Base-by-base conservation (phyloP, 37 sponge, comb jelly and placozoan genomes). In the Amphimedon queenslandica region DNA sequence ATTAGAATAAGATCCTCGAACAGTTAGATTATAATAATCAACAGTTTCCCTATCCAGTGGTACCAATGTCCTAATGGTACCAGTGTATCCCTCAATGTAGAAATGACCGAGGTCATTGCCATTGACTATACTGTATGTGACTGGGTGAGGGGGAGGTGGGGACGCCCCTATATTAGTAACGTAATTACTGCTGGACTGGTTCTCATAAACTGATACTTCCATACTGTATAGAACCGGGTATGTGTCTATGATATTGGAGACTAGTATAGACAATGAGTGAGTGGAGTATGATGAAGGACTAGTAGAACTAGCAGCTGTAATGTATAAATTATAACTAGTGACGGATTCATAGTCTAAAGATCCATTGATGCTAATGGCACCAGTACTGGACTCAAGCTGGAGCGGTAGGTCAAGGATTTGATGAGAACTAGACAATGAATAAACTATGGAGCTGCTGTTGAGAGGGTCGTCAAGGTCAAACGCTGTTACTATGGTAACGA, bases 41-140 rank as follows among this genome's bases (percentile, higher is more conserved):
- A 66, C 34, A 1, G 35, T 1, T 47, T 90, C 91, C 1, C 87
- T 21, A 69, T 92, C 85, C 47, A 92, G 67, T 5, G 71, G 18
- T 11, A 33, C 42, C 20, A 78, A 40, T 4, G 92, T 83, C 24
- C 85, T 47, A 3, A 92, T 66, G 20, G 79, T 36, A 28, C 92
- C 92, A 58, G 89, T 80, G 11, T 60, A 57, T 24, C 76, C 51
- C 21, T 92, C 73, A 23, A 92, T 75, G 34, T 73, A 47, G 66
- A 92, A 92, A 43, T 76, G 79, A 5, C 56, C 63, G 30, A 18
- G n/a, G 3, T 64, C 60, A 42, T 90, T 85, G 2, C 91, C 91
- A 78, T 42, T 64, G 28, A 77, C 55, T 36, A 90, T 85, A 64
- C 74, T 81, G 55, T 73, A 90, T 37, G 37, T 37, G 13, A 85